These are phyloP conservation scores for Andrena chrysosceles DNA, from an alignment of 2,888 invertebrate species.

Conservation along the genomic window DNA sequence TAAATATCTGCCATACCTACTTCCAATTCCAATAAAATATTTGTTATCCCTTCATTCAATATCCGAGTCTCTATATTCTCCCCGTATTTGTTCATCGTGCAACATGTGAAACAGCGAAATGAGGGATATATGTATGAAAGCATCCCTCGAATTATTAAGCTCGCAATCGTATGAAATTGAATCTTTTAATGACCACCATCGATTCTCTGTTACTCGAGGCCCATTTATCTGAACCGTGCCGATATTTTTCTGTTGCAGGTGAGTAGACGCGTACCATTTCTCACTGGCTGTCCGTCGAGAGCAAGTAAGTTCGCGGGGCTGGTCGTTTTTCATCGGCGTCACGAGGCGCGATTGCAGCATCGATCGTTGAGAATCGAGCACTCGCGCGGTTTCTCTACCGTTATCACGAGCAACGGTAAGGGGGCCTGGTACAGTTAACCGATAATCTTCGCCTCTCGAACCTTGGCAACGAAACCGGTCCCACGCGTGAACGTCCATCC, in stretches of 20 bases:
- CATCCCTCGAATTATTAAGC: too few species aligned
- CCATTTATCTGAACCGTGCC: background rate
- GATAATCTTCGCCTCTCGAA: slow-evolving; percentile 35
- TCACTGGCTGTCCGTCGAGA: background rate
- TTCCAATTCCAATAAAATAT: too few species aligned
- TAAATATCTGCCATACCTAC: too few species aligned
- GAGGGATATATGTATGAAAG: too few species aligned
- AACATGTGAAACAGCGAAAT: too few species aligned
- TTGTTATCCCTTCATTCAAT: too few species aligned
- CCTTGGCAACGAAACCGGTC: slow-evolving; percentile 55
- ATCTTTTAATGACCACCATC: too few species aligned
- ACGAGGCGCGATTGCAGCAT: background rate
- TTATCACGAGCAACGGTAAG: slow-evolving; percentile 43
- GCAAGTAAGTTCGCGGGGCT: slow-evolving; percentile 21
- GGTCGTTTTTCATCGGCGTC: background rate
- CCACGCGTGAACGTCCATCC: slow-evolving; percentile 12
- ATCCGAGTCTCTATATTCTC: too few species aligned
- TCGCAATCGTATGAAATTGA: too few species aligned
- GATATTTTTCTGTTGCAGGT: slow-evolving; percentile 47
- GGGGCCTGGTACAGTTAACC: slow-evolving; percentile 47
- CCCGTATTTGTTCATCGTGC: too few species aligned
- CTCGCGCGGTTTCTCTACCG: slow-evolving; percentile 29
- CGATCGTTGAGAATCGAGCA: slow-evolving; percentile 16
- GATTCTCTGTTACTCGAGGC: background rate
- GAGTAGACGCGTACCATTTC: slow-evolving; percentile 25